phyloP scores from a whole-genome alignment of 2,888 invertebrate species.

The Bugulina stolonifera region DNA sequence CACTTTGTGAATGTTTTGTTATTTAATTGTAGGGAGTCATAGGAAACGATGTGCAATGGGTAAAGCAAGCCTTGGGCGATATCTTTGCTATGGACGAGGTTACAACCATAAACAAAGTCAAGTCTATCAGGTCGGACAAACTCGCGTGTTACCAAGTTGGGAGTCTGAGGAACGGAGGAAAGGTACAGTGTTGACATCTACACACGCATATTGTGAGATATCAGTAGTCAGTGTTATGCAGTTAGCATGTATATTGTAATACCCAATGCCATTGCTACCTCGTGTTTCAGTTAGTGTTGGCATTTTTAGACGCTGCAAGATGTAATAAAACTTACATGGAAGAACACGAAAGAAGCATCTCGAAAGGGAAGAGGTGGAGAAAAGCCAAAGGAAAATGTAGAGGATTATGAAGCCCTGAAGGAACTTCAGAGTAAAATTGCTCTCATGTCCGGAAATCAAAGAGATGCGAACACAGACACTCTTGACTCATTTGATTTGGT shows the following conservation, averaged over 20 bases:
- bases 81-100: not conserved
- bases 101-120: not conserved
- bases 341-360: too few relatives aligned
- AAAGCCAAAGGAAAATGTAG: not conserved
- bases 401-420: not conserved
- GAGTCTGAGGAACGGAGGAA: not conserved
- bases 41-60: not conserved
- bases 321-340: not conserved
- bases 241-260: not conserved
- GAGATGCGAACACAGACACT: not conserved
- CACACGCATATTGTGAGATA: not conserved
- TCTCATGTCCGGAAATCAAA: not conserved
- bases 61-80: not conserved
- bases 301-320: not conserved
- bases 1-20: not conserved
- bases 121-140: not conserved
- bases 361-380: not conserved
- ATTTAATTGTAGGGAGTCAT: not conserved
- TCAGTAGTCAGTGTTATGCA: not conserved
- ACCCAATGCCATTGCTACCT: not conserved
- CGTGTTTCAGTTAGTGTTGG: too few relatives aligned
- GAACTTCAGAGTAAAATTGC: not conserved
- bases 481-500: too few relatives aligned
- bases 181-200: not conserved
- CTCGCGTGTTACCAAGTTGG: not conserved